Base-by-base conservation (phyloP, 30 jellyfish, hydroid and myxozoan genomes). In the Chrysaora quinquecirrha region DNA sequence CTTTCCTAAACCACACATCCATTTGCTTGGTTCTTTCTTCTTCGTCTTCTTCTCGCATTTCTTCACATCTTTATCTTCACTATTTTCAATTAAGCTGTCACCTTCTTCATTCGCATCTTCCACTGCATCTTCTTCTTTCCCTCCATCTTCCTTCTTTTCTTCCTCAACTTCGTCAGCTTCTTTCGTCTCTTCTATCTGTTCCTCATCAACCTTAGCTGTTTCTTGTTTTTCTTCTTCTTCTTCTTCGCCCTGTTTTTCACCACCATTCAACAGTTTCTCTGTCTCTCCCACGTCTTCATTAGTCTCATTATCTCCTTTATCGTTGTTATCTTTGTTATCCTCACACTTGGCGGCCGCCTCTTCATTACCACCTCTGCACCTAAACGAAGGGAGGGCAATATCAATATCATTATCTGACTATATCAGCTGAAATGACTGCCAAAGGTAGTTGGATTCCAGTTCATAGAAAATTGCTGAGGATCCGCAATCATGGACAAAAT, bases 1-100 rank as follows among this genome's bases (percentile, higher is more conserved):
- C 73, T 64, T 78, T 30, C 89, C 89, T 16, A 78, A 30, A 22
- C 89, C 89, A 31, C 89, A 78, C 32, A 64, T 78, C 89, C 89
- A 78, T 21, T 74, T 47, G 54, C 81, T 64, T 38, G 78, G 69
- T 43, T 78, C 89, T 25, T 78, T 78, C 72, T 78, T 78, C 79
- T 78, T 78, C n/a, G 61, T 25, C 27, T 64, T 78, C 75, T 78
- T 78, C 1, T 47, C 80, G n/a, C 64, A 48, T 2, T 48, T 67
- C 48, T 64, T 76, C 34, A 34, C 61, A 33, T 24, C 73, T 22
- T 78, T 64, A 2, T 47, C 81, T 19, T 35, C 82, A 43, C 64
- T 76, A 18, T 75, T 32, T 48, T 25, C 30, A 16, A 63, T 24
- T 43, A 34, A 31, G 23, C 35, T 66, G 14, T 47, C 89, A 9